phyloP scores from a whole-genome alignment of 2,797 vertebrate genomes.

The Naso thynnoides region DNA sequence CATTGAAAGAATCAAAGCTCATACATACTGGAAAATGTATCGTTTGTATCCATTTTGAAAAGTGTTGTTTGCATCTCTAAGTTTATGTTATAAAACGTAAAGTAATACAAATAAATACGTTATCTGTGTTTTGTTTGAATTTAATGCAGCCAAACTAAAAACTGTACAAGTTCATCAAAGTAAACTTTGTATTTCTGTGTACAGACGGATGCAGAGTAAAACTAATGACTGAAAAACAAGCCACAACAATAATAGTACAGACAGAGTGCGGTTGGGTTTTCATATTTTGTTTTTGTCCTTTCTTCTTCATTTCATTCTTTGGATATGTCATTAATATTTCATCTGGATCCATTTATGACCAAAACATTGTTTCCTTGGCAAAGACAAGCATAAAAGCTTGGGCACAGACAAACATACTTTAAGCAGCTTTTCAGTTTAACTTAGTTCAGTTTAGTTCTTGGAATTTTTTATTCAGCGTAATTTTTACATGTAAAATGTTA shows the following conservation, averaged over 20 bases:
- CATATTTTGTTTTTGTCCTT: not conserved
- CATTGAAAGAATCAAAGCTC: no score
- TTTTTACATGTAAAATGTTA: not conserved
- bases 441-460: not conserved
- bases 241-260: not conserved
- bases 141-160: not conserved
- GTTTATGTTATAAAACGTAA: not conserved
- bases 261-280: not conserved
- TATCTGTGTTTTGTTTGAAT: not conserved
- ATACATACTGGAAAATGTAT: no score
- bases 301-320: not conserved
- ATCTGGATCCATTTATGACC: not conserved
- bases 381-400: no score
- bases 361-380: not conserved
- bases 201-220: not conserved
- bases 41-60: not conserved
- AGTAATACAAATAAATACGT: not conserved
- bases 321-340: not conserved
- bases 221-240: no score
- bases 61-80: not conserved
- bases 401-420: no score
- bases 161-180: not conserved
- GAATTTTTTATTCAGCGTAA: not conserved
- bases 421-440: no score
- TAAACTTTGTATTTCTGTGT: not conserved